phyloP scores from a whole-genome alignment of 2,113 vertebrate species.

The Lucifuga dentata region DNA sequence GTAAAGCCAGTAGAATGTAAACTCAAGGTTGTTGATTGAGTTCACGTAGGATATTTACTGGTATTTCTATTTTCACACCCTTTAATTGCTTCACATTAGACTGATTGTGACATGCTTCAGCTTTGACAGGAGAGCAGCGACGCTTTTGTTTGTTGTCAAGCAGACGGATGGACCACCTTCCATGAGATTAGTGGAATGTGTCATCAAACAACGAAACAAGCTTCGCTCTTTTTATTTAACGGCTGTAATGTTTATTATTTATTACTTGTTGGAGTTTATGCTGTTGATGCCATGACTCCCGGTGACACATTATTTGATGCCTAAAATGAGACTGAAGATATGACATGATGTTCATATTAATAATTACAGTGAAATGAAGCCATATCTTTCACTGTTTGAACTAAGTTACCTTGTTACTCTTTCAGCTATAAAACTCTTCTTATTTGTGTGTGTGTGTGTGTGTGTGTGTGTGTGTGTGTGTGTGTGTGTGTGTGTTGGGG shows the following conservation, averaged over 20 bases:
- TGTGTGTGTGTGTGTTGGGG: too few species aligned
- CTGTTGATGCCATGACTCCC: background rate
- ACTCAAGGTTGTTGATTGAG: too few species aligned
- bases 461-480: too few species aligned
- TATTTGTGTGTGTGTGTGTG: too few species aligned
- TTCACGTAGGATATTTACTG: too few species aligned
- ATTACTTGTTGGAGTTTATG: background rate
- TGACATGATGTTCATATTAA: too few species aligned
- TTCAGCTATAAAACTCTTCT: too few species aligned
- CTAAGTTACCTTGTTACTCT: too few species aligned
- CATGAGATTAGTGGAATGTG: background rate
- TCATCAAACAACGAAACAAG: background rate
- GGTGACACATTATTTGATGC: background rate
- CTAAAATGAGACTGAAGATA: background rate
- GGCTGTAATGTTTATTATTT: background rate
- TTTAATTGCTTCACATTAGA: background rate
- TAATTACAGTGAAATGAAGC: too few species aligned
- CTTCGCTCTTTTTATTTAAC: background rate
- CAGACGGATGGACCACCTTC: background rate
- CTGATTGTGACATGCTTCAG: background rate
- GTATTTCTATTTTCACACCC: background rate
- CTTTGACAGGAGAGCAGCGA: background rate
- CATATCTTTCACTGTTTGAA: too few species aligned
- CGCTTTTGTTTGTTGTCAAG: background rate
- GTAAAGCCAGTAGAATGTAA: too few species aligned